Conservation (phyloP, 2,888 invertebrate genomes). For the Argyresthia goedartella region DNA sequence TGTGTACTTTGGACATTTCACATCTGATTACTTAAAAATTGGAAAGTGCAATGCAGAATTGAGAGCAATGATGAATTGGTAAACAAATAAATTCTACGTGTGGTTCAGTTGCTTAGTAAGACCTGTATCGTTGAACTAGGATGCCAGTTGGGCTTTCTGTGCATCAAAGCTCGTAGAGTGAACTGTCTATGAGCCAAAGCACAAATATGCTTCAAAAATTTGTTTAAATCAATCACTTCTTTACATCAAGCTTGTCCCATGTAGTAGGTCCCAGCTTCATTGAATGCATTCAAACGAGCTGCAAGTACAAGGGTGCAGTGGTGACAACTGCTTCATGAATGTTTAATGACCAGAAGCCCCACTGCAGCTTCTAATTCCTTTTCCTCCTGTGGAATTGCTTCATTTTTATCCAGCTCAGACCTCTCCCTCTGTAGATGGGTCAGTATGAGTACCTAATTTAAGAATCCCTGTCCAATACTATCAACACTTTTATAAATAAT, state of each 20-base stretch:
- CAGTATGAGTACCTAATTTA: too few species aligned
- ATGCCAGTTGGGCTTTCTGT: slow-evolving; percentile 90
- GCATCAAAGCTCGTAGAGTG: slow-evolving; percentile 94
- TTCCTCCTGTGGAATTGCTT: slow-evolving; percentile 85
- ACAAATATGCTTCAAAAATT: slow-evolving; percentile 96
- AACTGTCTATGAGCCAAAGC: slow-evolving; percentile 96
- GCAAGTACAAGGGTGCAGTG: slow-evolving; percentile 95
- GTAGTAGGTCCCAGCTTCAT: too few species aligned
- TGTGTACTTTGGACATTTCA: too few species aligned
- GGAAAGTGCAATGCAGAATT: too few species aligned
- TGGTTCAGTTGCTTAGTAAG: too few species aligned
- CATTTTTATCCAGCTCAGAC: slow-evolving; percentile 86
- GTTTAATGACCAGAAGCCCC: slow-evolving; percentile 80
- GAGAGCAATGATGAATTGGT: too few species aligned
- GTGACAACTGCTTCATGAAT: slow-evolving; percentile 98
- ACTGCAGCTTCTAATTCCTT: slow-evolving; percentile 87
- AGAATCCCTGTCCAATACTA: too few species aligned
- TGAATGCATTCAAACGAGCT: too few species aligned
- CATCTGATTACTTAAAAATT: too few species aligned
- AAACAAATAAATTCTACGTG: too few species aligned
- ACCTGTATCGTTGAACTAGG: slow-evolving; percentile 53
- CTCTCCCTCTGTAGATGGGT: slow-evolving; percentile 82
- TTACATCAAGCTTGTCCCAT: too few species aligned
- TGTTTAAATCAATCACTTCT: slow-evolving; percentile 95
- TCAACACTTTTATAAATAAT: too few species aligned